Conservation (phyloP, 2,888 invertebrate genomes). For the Sturmia bella region DNA sequence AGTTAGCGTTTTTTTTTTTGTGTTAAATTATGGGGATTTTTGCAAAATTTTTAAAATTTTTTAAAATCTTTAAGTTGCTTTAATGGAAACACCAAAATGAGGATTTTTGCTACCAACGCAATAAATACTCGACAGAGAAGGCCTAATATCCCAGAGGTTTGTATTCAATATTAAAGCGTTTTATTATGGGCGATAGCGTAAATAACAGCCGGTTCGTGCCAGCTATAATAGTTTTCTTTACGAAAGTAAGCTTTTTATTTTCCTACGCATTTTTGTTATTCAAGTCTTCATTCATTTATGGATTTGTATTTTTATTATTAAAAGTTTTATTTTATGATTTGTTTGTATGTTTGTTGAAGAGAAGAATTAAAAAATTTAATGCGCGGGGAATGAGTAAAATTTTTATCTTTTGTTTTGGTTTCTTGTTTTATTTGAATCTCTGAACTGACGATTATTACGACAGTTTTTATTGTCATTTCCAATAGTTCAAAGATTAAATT, state of each 20-base stretch:
- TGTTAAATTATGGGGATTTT: too few relatives aligned
- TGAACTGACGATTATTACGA: constrained; percentile 78
- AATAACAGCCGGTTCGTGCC: background rate
- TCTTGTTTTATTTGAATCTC: constrained; percentile 42
- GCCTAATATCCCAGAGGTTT: too few relatives aligned
- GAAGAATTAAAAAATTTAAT: constrained; percentile 5
- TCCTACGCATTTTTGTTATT: constrained; percentile 56
- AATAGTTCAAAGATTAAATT: constrained; percentile 74
- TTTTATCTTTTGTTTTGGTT: constrained; percentile 63
- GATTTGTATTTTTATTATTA: constrained; percentile 38
- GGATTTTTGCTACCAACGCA: too few relatives aligned
- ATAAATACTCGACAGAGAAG: too few relatives aligned
- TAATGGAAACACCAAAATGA: too few relatives aligned
- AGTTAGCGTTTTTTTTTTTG: too few relatives aligned
- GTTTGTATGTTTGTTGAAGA: constrained; percentile 61
- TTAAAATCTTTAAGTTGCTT: too few relatives aligned
- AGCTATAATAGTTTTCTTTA: background rate
- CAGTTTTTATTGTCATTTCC: constrained; percentile 75
- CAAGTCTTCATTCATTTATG: constrained; percentile 49
- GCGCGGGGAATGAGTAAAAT: constrained; percentile 11
- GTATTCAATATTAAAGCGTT: too few relatives aligned
- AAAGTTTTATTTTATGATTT: constrained; percentile 68
- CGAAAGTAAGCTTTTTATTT: background rate
- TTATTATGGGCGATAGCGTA: too few relatives aligned
- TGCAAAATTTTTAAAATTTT: too few relatives aligned